These are phyloP conservation scores for Colinus virginianus DNA, from an alignment of 2,113 vertebrate genomes.

Conservation along the genomic window DNA sequence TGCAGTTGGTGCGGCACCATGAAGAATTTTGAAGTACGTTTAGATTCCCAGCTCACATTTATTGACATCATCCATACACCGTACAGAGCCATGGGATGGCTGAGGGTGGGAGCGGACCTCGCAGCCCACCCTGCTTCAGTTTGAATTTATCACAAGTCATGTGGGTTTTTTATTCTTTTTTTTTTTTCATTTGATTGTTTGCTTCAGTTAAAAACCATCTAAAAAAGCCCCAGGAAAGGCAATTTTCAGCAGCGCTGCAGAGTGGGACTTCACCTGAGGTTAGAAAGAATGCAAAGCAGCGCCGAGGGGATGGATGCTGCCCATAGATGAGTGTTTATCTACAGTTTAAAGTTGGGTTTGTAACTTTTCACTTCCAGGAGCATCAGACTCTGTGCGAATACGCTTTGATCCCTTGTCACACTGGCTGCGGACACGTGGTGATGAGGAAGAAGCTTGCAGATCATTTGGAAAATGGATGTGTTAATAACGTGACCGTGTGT, in stretches of 20 bases:
- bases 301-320: not conserved
- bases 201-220: not conserved
- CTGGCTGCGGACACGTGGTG: conserved; percentile 77
- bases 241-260: not conserved
- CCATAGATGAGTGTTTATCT: not conserved
- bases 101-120: too few relatives aligned
- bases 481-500: conserved; percentile 67
- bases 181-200: not conserved
- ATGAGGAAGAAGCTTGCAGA: conserved; percentile 77
- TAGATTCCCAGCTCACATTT: not conserved
- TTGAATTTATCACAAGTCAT: not conserved
- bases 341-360: not conserved
- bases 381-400: conserved; percentile 80
- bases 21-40: conserved; percentile 77
- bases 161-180: not conserved
- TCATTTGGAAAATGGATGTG: conserved; percentile 78
- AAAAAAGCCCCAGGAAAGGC: not conserved
- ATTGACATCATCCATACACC: too few relatives aligned
- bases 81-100: too few relatives aligned
- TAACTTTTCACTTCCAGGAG: conserved; percentile 67
- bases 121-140: too few relatives aligned
- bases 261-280: not conserved
- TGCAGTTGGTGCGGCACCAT: conserved; percentile 79
- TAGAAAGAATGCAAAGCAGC: not conserved
- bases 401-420: conserved; percentile 78